Percentiles rank a stretch among this genome's conserved stretches.
These are phyloP conservation scores for Pangasianodon hypophthalmus DNA, from an alignment of 2,113 vertebrate genomes.

Conservation along the genomic window DNA sequence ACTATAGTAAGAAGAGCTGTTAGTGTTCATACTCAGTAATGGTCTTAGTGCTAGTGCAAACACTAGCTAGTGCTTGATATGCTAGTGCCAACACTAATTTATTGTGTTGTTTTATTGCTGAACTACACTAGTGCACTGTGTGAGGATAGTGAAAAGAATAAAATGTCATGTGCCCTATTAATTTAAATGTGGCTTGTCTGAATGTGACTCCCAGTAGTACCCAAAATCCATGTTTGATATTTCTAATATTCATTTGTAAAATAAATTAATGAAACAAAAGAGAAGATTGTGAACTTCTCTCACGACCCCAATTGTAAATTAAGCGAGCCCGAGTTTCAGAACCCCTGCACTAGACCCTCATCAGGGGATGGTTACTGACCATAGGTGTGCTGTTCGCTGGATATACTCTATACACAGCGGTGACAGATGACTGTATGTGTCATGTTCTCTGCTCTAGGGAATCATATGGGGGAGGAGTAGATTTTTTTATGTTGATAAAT, in stretches of 20 bases:
- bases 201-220: background rate
- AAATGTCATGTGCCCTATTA: background rate
- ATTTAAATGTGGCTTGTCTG: background rate
- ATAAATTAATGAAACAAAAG: background rate
- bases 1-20: background rate
- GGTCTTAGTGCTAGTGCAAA: background rate
- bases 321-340: background rate
- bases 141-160: background rate
- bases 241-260: background rate
- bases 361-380: background rate
- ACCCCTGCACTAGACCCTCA: background rate
- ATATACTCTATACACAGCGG: background rate
- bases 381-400: background rate
- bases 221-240: background rate
- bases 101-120: background rate
- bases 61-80: too few species aligned
- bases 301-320: background rate
- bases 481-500: background rate
- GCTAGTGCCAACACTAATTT: too few species aligned
- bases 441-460: conserved; percentile 9
- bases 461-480: conserved; percentile 1
- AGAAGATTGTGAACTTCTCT: background rate
- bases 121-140: background rate
- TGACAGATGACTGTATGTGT: conserved; percentile 32
- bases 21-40: background rate